Conservation (phyloP, 1,140 invertebrate species). For the Myzus persicae region DNA sequence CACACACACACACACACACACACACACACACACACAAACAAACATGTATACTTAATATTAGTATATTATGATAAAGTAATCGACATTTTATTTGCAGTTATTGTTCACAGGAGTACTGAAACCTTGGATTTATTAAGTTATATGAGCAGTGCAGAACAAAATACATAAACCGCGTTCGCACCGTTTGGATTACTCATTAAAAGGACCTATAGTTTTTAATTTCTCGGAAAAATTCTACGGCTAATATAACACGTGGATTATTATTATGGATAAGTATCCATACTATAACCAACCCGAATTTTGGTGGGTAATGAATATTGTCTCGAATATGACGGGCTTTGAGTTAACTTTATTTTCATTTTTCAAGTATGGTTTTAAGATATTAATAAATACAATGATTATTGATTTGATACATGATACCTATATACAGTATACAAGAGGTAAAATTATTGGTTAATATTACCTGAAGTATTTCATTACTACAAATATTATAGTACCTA, state of each 20-base stretch:
- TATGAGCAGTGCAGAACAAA: background rate
- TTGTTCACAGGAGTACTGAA: background rate
- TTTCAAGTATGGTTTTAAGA: background rate
- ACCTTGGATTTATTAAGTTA: background rate
- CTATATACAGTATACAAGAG: no score
- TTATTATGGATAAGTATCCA: background rate
- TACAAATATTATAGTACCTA: background rate
- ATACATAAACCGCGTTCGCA: background rate
- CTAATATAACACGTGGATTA: background rate
- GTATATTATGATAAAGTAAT: background rate
- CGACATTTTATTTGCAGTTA: background rate
- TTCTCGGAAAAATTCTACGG: background rate
- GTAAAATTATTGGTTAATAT: no score
- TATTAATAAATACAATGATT: no score
- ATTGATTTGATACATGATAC: no score
- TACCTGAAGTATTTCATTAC: background rate
- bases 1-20: no score
- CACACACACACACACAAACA: no score
- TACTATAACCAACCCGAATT: background rate
- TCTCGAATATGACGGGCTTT: background rate
- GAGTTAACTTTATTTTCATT: background rate
- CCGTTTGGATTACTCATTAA: background rate
- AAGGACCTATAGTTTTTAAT: background rate
- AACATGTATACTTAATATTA: background rate
- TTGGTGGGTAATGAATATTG: background rate